A percentile compares a stretch with the other conserved stretches of the same genome.
Evolutionary conservation across 1,140 invertebrate genomes (phyloP).

Genomic region (Drosophila pectinifera): DNA sequence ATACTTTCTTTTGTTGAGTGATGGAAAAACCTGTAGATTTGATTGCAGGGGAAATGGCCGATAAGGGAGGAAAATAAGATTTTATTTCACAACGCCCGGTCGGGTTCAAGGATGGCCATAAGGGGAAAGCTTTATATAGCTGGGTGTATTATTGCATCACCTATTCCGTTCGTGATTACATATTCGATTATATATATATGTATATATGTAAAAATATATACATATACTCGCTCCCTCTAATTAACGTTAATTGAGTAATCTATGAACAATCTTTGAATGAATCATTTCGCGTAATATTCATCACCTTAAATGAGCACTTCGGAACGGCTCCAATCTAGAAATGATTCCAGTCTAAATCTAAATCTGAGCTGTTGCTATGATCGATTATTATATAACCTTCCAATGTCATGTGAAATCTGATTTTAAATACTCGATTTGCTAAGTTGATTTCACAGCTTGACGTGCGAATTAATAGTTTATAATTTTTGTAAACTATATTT

Average conservation of each 20-base stretch:
- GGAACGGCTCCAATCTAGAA: slow-evolving; percentile 22
- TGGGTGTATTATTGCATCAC: slow-evolving; percentile 30
- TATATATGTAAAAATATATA: background rate
- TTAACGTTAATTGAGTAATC: slow-evolving; percentile 53
- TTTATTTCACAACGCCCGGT: slow-evolving; percentile 23
- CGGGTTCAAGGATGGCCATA: slow-evolving; percentile 43
- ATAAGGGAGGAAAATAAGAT: slow-evolving; percentile 36
- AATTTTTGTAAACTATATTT: background rate
- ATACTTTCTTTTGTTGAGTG: background rate
- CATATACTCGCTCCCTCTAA: slow-evolving; percentile 23
- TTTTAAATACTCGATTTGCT: slow-evolving; percentile 10
- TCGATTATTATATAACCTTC: slow-evolving; percentile 7
- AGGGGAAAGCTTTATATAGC: background rate
- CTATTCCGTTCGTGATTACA: slow-evolving; percentile 25
- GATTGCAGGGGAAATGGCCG: slow-evolving; percentile 31
- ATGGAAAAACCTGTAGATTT: slow-evolving; percentile 17
- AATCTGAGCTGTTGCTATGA: slow-evolving; percentile 2
- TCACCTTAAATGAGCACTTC: slow-evolving; percentile 18
- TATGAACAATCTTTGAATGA: slow-evolving; percentile 47
- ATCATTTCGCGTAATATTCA: slow-evolving; percentile 34
- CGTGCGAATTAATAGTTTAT: background rate
- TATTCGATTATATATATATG: slow-evolving; percentile 1
- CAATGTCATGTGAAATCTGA: background rate
- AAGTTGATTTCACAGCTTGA: slow-evolving; percentile 5
- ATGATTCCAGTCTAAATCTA: slow-evolving; percentile 4